phyloP scores from a whole-genome alignment of 2,797 vertebrate species.

The Benthosema pterotum region DNA sequence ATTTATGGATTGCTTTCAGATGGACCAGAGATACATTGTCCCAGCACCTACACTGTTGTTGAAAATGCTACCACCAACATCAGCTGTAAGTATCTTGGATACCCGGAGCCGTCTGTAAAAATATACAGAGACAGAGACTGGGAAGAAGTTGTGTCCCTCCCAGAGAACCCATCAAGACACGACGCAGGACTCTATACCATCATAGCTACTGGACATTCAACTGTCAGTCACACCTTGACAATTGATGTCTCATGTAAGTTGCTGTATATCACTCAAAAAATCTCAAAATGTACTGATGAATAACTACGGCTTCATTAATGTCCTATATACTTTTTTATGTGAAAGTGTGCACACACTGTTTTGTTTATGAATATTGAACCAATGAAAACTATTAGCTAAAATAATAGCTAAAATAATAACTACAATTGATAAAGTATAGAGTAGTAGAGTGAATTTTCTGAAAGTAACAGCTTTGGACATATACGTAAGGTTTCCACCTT shows the following conservation, averaged over 20 bases:
- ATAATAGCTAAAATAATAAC: too few species aligned
- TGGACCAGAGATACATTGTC: slow-evolving; percentile 58
- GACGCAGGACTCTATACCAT: slow-evolving; percentile 63
- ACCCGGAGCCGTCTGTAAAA: slow-evolving; percentile 13
- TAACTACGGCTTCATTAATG: too few species aligned
- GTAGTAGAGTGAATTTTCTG: too few species aligned
- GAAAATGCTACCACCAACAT: slow-evolving; percentile 30
- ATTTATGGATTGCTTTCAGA: slow-evolving; percentile 44
- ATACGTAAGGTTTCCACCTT: too few species aligned
- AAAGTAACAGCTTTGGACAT: too few species aligned
- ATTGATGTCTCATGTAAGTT: slow-evolving; percentile 69
- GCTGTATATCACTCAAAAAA: too few species aligned
- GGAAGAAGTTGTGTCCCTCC: slow-evolving; percentile 27
- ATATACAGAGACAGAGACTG: slow-evolving; percentile 68
- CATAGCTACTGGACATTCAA: not conserved
- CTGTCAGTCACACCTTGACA: slow-evolving; percentile 27
- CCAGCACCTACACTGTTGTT: slow-evolving; percentile 5
- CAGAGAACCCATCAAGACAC: slow-evolving; percentile 32
- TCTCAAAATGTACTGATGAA: too few species aligned
- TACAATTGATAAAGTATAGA: too few species aligned
- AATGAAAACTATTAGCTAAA: too few species aligned
- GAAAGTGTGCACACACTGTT: too few species aligned
- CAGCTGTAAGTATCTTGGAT: slow-evolving; percentile 50
- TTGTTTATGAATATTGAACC: too few species aligned
- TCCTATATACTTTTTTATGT: too few species aligned